These are phyloP conservation scores for Marcusenius ussheri DNA, from an alignment of 2,113 vertebrate species.

Conservation along the genomic window DNA sequence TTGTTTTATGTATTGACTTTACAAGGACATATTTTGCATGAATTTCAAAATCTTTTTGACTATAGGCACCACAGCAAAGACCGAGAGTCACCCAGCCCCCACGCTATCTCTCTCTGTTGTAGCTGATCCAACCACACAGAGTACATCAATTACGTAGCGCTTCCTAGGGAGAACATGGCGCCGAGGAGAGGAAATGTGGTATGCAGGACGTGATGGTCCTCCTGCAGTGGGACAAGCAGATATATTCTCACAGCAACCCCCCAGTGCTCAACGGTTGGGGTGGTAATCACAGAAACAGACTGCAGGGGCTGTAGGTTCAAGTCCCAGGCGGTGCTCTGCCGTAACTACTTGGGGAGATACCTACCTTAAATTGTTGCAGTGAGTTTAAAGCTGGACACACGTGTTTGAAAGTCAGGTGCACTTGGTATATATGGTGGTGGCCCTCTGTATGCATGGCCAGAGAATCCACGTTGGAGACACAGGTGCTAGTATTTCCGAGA, in stretches of 20 bases:
- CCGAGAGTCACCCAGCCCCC: conserved; percentile 38
- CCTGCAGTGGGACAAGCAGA: neutral
- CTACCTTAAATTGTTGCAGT: neutral
- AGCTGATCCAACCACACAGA: conserved; percentile 40
- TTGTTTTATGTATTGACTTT: conserved; percentile 36
- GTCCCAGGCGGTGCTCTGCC: neutral
- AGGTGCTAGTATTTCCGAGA: neutral
- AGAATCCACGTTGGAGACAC: neutral
- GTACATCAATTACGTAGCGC: conserved; percentile 34
- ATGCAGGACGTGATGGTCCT: neutral
- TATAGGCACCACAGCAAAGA: conserved; percentile 46
- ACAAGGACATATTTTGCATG: conserved; percentile 41
- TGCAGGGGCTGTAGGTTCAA: neutral
- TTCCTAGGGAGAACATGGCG: conserved; percentile 6
- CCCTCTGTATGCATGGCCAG: neutral
- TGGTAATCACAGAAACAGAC: neutral
- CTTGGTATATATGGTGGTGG: neutral
- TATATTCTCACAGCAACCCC: neutral
- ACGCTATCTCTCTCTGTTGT: conserved; percentile 45
- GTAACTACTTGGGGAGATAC: neutral
- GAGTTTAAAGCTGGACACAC: neutral
- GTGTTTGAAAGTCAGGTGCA: neutral
- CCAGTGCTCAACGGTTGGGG: neutral
- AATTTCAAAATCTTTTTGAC: conserved; percentile 40
- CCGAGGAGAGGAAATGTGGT: neutral